Conservation (phyloP, 1,140 invertebrate species). For the Laupala kohalensis region DNA sequence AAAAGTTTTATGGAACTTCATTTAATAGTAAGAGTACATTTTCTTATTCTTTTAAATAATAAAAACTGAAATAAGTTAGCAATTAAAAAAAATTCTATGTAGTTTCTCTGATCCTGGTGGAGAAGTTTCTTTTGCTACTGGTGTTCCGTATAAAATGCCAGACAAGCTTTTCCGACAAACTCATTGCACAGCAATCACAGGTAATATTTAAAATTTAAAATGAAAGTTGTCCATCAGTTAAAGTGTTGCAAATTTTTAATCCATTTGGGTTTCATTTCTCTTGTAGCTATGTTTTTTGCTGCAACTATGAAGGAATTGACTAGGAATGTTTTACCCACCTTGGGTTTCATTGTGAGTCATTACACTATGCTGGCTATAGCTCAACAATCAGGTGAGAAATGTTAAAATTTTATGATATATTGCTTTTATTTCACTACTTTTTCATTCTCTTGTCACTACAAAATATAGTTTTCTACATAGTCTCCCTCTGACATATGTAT, state of each 20-base stretch:
- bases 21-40: too few species aligned
- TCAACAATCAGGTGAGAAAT: constrained; percentile 79
- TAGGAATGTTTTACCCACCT: constrained; percentile 63
- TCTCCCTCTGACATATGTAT: too few species aligned
- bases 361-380: constrained; percentile 90
- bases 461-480: too few species aligned
- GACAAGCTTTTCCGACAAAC: constrained; percentile 72
- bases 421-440: too few species aligned
- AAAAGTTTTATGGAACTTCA: too few species aligned
- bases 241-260: too few species aligned
- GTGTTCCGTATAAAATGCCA: constrained; percentile 59
- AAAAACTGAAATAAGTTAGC: too few species aligned
- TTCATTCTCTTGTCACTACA: too few species aligned
- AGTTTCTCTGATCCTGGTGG: constrained; percentile 53
- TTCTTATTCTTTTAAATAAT: too few species aligned
- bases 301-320: constrained; percentile 84
- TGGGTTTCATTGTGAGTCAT: constrained; percentile 80
- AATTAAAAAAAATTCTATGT: constrained; percentile 7
- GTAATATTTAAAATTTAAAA: too few species aligned
- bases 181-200: constrained; percentile 78
- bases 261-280: not conserved
- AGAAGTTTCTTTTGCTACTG: constrained; percentile 50
- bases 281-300: constrained; percentile 67
- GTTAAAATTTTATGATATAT: too few species aligned
- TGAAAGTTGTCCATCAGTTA: too few species aligned